These are phyloP conservation scores for Eulithis prunata DNA, from an alignment of 2,888 invertebrate species.

Conservation along the genomic window DNA sequence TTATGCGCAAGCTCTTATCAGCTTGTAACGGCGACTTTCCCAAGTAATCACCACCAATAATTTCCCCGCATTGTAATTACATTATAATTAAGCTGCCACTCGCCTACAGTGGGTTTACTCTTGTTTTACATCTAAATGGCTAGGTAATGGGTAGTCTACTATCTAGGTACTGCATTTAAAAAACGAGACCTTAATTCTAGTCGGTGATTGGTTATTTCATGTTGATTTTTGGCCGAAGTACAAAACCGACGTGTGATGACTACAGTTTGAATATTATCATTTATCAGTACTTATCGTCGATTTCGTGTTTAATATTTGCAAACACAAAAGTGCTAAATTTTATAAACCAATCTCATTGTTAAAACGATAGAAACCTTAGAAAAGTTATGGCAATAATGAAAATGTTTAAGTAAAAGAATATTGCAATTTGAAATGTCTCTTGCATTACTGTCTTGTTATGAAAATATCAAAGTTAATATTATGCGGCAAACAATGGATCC, in stretches of 20 bases:
- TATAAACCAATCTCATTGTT: neutral
- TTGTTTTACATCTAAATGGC: neutral
- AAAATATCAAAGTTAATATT: conserved; percentile 64
- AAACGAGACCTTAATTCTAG: neutral
- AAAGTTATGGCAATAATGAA: conserved; percentile 6
- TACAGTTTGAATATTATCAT: neutral
- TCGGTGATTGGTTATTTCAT: neutral
- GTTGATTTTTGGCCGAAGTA: neutral
- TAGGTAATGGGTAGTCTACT: neutral
- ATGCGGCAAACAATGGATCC: conserved; percentile 63
- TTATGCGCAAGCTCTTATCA: conserved; percentile 38
- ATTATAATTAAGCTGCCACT: conserved; percentile 13
- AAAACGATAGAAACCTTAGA: neutral
- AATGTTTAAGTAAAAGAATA: conserved; percentile 36
- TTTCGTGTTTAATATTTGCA: neutral
- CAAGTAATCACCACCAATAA: conserved; percentile 30
- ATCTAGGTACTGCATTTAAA: neutral
- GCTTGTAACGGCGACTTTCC: conserved; percentile 31
- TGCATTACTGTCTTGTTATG: conserved; percentile 51
- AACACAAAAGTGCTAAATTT: neutral
- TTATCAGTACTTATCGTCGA: neutral
- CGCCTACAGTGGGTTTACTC: neutral
- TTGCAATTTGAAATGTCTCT: conserved; percentile 33
- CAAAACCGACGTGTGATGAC: neutral
- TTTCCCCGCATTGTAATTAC: conserved; percentile 24